Base-by-base conservation (phyloP, 2,888 invertebrate species). In the Drosophila leonis region DNA sequence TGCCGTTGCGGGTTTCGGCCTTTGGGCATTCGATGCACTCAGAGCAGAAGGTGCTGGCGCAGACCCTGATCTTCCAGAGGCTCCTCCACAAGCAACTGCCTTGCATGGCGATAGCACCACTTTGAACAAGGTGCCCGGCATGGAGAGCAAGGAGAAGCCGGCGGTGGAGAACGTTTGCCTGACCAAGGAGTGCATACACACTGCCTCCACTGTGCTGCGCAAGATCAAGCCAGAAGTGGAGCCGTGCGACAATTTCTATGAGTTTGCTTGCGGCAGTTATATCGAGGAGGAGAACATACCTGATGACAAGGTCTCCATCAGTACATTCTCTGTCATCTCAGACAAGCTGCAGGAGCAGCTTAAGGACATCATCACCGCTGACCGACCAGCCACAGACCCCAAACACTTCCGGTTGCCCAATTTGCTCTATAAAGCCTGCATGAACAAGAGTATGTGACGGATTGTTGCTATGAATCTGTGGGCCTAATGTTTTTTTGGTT, bases 201-300 rank as follows among this genome's bases (percentile, higher is more conserved):
- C 93, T 92, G 96, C 96, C 3, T 95, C 96, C 4, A 94, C 94
- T 55, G 94, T 96, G 24, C 91, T 96, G 62, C 94, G 94, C 66
- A 95, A 95, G 86, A 95, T 97, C 94, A 95, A 96, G 83, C 85
- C 92, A 4, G 92, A 93, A 4, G 94, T 96, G 0, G 95, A 96
- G 74, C 96, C 96, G 0, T 97, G 96, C 87, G 96, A 96, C 83
- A 96, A 97, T 91, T 97, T 97, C 92, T 97, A 96, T 91, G 94
- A 95, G 80, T 96, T 96, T 88, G 95, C 96, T 7, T 97, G 96
- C 84, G 97, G 96, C 6, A 94, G 94, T 52, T 97, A 96, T 91
- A 91, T 96, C 4, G 95, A 95, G 75, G 94, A 94, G 27, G 95
- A 95, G 6, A 94, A 94, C 68, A 96, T 97, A 72, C 96, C 96